Evolutionary conservation across 1,140 invertebrate genomes (phyloP).

Genomic region (Drosophila lacteicornis): DNA sequence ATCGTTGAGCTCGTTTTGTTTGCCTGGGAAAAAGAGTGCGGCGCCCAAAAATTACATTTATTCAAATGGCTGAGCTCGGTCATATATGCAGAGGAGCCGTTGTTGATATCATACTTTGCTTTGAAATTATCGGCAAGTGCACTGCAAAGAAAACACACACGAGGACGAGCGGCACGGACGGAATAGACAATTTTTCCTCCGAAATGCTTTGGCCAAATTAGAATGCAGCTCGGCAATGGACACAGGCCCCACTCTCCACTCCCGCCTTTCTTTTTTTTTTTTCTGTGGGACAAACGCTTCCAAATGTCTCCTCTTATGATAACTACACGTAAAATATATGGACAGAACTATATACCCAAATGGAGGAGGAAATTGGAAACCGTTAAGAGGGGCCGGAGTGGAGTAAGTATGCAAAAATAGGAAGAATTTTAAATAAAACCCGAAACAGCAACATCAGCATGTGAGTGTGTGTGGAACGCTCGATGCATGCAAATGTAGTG

Average conservation of each 20-base stretch:
- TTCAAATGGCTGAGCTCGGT: conserved; percentile 43
- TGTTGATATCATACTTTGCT: conserved; percentile 41
- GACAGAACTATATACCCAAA: conserved; percentile 49
- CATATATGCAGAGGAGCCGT: conserved; percentile 4
- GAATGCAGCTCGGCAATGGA: conserved; percentile 54
- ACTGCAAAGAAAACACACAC: conserved; percentile 30
- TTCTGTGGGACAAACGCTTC: conserved; percentile 26
- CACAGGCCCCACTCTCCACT: neutral
- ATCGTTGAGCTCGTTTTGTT: conserved; percentile 40
- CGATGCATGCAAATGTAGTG: conserved; percentile 75
- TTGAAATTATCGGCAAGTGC: conserved; percentile 45
- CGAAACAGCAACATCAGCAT: conserved; percentile 56
- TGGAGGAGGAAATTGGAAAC: conserved; percentile 49
- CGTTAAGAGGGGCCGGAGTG: conserved; percentile 29
- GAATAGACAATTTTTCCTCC: conserved; percentile 27
- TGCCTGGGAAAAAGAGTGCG: conserved; percentile 31
- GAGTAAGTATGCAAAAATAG: conserved; percentile 79
- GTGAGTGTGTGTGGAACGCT: conserved; percentile 46
- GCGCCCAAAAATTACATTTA: conserved; percentile 54
- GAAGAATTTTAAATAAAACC: conserved; percentile 78
- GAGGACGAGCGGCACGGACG: conserved; percentile 7
- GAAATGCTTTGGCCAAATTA: conserved; percentile 42
- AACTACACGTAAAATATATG: conserved; percentile 56
- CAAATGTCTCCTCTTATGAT: conserved; percentile 71
- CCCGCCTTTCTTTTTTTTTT: neutral